These are phyloP conservation scores for Lepidurus couesii DNA, from an alignment of 1,140 invertebrate species.

Conservation along the genomic window DNA sequence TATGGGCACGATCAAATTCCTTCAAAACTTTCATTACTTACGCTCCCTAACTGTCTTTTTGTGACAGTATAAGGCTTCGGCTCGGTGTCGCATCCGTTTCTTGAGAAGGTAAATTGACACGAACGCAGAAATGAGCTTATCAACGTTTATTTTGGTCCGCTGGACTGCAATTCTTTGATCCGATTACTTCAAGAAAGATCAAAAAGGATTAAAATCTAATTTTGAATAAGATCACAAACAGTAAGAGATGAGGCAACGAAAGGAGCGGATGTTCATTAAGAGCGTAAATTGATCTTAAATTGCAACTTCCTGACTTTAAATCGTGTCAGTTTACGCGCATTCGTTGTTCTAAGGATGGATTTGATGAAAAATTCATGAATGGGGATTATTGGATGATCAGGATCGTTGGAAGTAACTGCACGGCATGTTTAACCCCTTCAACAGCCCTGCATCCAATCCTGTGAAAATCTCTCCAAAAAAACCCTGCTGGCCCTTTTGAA, in stretches of 20 bases:
- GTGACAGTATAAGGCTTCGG: not conserved
- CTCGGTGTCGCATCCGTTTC: not conserved
- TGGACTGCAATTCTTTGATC: not conserved
- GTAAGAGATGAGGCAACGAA: not conserved
- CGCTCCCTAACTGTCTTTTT: not conserved
- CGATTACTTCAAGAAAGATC: too few species aligned
- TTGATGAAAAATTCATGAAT: not conserved
- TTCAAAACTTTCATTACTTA: not conserved
- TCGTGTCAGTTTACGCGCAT: not conserved
- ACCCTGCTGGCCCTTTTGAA: not conserved
- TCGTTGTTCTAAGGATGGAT: not conserved
- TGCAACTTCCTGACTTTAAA: not conserved
- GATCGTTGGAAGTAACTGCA: not conserved
- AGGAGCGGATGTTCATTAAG: not conserved
- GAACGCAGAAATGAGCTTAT: not conserved
- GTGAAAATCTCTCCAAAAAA: not conserved
- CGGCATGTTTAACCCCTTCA: not conserved
- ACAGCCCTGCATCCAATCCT: slow-evolving; percentile 4
- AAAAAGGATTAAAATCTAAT: too few species aligned
- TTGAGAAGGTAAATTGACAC: not conserved
- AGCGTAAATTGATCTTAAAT: not conserved
- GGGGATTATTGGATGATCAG: not conserved
- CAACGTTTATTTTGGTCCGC: not conserved
- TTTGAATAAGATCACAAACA: not conserved
- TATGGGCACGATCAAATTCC: not conserved